Evolutionary conservation across 2,797 vertebrate genomes (phyloP).

Genomic region (Poecilia wingei): DNA sequence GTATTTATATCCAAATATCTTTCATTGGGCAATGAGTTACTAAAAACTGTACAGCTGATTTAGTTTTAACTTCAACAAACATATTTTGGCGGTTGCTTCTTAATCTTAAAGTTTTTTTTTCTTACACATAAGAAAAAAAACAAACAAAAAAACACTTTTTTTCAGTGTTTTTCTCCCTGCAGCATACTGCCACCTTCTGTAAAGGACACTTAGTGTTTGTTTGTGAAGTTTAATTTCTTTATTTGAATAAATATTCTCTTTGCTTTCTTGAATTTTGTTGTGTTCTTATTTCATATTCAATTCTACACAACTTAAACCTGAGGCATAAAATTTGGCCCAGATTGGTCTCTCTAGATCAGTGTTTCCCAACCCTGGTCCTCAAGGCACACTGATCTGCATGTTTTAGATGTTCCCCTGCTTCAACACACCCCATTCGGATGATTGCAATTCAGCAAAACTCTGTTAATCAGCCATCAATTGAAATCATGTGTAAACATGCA

Average conservation of each 20-base stretch:
- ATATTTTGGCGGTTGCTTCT: not conserved
- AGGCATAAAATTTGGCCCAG: not conserved
- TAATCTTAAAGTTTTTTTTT: no score
- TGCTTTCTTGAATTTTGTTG: no score
- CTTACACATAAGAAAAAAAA: not conserved
- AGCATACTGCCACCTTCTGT: constrained; percentile 7
- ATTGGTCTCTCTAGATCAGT: not conserved
- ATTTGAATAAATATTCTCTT: not conserved
- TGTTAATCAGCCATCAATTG: no score
- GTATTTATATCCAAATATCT: not conserved
- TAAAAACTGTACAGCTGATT: not conserved
- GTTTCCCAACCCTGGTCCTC: no score
- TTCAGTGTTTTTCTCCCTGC: not conserved
- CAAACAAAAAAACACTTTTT: not conserved
- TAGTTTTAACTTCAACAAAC: not conserved
- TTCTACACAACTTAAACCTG: no score
- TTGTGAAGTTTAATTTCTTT: not conserved
- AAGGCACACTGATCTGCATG: no score
- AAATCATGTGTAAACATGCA: no score
- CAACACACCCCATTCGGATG: no score
- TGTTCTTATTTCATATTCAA: not conserved
- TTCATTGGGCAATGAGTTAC: not conserved
- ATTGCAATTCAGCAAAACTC: no score
- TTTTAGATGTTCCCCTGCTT: no score
- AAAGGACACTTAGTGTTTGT: not conserved